Percentiles rank a stretch among this genome's conserved stretches.
These are phyloP conservation scores for Trichonephila clavipes DNA, from an alignment of 1,140 invertebrate species.

Conservation along the genomic window DNA sequence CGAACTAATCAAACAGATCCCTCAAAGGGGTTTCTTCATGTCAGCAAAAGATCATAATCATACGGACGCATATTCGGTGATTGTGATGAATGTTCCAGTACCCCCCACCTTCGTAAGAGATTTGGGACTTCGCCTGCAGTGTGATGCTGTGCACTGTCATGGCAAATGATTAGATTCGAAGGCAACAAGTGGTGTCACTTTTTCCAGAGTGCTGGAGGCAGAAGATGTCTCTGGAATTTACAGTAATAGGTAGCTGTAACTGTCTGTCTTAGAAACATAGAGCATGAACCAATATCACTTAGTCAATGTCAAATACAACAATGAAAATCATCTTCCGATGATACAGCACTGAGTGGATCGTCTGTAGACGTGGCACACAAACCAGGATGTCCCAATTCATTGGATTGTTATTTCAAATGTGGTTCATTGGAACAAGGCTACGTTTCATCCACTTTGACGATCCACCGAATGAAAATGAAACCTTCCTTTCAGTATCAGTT, in stretches of 20 bases:
- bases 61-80: not conserved
- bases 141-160: too few relatives aligned
- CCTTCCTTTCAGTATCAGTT: not conserved
- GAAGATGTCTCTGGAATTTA: not conserved
- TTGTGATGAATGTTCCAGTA: not conserved
- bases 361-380: not conserved
- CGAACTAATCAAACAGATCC: not conserved
- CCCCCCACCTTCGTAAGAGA: too few relatives aligned
- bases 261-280: too few relatives aligned
- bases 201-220: not conserved
- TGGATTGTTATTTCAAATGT: not conserved
- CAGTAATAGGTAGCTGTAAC: not conserved
- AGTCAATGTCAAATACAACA: not conserved
- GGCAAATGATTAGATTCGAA: not conserved
- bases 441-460: not conserved
- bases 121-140: too few relatives aligned
- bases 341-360: not conserved
- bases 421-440: not conserved
- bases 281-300: too few relatives aligned
- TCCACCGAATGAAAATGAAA: not conserved
- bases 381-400: not conserved
- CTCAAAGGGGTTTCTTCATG: not conserved
- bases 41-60: not conserved
- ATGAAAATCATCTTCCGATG: not conserved
- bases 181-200: not conserved